Evolutionary conservation across 2,797 vertebrate genomes (phyloP), one percentile per base, ranked within the genome.

Genomic region (Perdix hodgsoniae): DNA sequence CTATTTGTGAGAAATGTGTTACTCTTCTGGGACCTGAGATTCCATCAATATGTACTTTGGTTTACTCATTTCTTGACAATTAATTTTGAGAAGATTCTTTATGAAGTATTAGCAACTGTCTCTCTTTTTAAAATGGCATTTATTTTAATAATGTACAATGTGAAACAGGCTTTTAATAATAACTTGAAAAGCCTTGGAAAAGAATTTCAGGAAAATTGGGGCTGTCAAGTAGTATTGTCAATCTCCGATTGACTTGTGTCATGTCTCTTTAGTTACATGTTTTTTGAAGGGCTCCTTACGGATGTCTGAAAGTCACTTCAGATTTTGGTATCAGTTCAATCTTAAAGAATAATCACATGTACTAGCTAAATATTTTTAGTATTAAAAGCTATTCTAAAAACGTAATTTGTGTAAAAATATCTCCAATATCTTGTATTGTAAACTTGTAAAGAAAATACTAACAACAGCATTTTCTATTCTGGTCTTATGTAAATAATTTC

Each of bases 121-220:
- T 83, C 27, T 21, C 5, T 45, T 65, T 29, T 54, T 65, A 65
- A 91, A 85, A 83, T 40, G 17, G 2, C 16, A 27, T 6, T 83
- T 93, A n/a, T 79, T 76, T 4, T 4, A 44, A 80, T 70, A 47
- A 57, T 16, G 8, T 69, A 26, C 6, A 27, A 23, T 37, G 22
- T 69, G 31, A 76, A 78, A 33, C 17, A 33, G 14, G 13, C 11
- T 73, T 86, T 91, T 70, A 31, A 44, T 72, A 69, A 75, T 57
- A 79, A 35, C 37, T 80, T 23, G 63, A 82, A 82, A 87, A 29
- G 75, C n/a, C 15, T 83, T 90, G 45, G 35, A 90, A 91, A 72
- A 65, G 8, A 76, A 80, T 83, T 93, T 70, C 14, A 54, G 78
- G 18, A 81, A 72, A 87, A 82, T 69, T 45, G 63, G n/a, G 6